Conservation (phyloP, 2,797 vertebrate species). For the Cuniculus paca region DNA sequence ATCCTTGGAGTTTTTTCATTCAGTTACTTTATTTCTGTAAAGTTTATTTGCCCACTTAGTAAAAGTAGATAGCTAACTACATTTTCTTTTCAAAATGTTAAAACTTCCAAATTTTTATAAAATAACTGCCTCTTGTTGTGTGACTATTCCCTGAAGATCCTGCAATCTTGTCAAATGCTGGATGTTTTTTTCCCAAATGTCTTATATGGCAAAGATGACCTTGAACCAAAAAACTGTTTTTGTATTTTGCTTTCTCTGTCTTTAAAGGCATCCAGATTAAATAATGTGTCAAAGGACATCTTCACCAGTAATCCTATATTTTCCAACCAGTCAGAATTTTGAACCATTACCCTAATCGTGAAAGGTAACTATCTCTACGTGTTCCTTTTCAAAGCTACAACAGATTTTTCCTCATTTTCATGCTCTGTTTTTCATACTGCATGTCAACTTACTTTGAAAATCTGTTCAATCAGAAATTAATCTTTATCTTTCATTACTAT, state of each 20-base stretch:
- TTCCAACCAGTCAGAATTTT: background rate
- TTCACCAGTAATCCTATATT: background rate
- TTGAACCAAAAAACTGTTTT: background rate
- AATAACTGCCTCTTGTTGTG: background rate
- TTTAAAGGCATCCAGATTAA: background rate
- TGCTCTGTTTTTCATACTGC: background rate
- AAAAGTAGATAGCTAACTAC: background rate
- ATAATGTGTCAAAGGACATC: background rate
- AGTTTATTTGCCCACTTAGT: background rate
- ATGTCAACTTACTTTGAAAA: background rate
- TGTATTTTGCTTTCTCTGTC: background rate
- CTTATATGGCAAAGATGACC: background rate
- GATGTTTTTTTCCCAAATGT: background rate
- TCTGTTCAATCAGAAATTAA: background rate
- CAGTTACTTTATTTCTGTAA: background rate
- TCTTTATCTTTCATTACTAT: background rate
- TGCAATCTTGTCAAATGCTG: background rate
- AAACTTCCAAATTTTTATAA: background rate
- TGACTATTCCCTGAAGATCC: background rate
- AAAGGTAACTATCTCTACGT: background rate
- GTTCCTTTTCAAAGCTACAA: background rate
- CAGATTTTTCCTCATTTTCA: background rate
- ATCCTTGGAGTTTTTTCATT: background rate
- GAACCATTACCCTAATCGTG: background rate
- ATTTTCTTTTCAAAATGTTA: background rate